phyloP scores from a whole-genome alignment of 2,113 vertebrate genomes.

The Myotis lucifugus region DNA sequence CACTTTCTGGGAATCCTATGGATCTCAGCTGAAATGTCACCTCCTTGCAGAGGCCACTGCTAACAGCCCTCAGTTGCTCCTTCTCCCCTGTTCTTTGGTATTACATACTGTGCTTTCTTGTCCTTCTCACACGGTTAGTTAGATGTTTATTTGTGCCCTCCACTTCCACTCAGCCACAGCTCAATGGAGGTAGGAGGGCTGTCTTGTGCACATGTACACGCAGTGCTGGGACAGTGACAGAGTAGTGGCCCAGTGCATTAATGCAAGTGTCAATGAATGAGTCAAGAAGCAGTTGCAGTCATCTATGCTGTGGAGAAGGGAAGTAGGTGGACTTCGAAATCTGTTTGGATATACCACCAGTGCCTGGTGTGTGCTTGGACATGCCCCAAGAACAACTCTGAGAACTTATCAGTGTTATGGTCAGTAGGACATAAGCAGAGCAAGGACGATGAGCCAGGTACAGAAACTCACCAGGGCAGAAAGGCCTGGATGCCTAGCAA shows the following conservation, averaged over 20 bases:
- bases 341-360: not conserved
- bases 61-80: too few relatives aligned
- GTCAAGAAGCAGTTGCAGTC: rapidly evolving
- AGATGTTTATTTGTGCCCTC: not conserved
- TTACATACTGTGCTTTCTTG: not conserved
- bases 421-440: too few relatives aligned
- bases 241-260: rapidly evolving
- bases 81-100: not conserved
- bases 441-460: too few relatives aligned
- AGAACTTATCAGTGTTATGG: not conserved
- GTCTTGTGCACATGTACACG: rapidly evolving
- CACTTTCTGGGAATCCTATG: not conserved
- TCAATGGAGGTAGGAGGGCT: not conserved
- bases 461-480: too few relatives aligned
- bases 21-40: not conserved
- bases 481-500: too few relatives aligned
- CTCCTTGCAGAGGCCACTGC: not conserved
- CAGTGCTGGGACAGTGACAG: rapidly evolving
- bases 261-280: rapidly evolving
- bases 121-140: not conserved
- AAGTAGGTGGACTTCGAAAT: not conserved
- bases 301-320: rapidly evolving
- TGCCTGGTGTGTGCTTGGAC: not conserved
- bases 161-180: rapidly evolving
- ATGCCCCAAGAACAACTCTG: not conserved